phyloP scores from a whole-genome alignment of 2,888 invertebrate species.

The Lepetodrilus schrolli region DNA sequence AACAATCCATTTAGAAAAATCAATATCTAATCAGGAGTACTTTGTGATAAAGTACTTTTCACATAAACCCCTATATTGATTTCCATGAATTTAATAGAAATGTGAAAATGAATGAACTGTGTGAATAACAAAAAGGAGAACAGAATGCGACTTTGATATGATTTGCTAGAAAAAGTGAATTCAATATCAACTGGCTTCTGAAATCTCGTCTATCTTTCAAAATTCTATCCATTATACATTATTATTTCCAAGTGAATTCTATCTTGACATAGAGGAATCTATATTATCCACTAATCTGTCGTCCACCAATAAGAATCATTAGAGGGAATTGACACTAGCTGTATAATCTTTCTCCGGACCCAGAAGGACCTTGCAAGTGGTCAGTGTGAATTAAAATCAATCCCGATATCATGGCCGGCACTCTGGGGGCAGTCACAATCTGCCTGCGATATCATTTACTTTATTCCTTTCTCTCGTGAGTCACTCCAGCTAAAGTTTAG shows the following conservation, averaged over 20 bases:
- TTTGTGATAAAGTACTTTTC: no score
- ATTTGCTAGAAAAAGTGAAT: background rate
- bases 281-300: background rate
- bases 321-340: slow-evolving; percentile 11
- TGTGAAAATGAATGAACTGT: background rate
- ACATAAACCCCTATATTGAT: background rate
- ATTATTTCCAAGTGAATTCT: slow-evolving; percentile 22
- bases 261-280: slow-evolving; percentile 18
- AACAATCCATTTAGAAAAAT: background rate
- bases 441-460: slow-evolving; percentile 23
- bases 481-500: slow-evolving; percentile 12
- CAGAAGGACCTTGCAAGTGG: slow-evolving; percentile 16
- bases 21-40: background rate
- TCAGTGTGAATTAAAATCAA: slow-evolving; percentile 29
- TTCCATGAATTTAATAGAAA: background rate
- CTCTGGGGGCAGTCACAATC: slow-evolving; percentile 26
- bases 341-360: slow-evolving; percentile 14
- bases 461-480: slow-evolving; percentile 26
- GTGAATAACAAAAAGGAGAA: background rate
- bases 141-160: background rate
- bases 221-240: background rate
- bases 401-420: slow-evolving; percentile 21
- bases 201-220: background rate
- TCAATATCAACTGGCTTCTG: background rate
- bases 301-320: background rate